Base-by-base conservation (phyloP, 2,113 vertebrate species). In the Cephalopholis sonnerati region DNA sequence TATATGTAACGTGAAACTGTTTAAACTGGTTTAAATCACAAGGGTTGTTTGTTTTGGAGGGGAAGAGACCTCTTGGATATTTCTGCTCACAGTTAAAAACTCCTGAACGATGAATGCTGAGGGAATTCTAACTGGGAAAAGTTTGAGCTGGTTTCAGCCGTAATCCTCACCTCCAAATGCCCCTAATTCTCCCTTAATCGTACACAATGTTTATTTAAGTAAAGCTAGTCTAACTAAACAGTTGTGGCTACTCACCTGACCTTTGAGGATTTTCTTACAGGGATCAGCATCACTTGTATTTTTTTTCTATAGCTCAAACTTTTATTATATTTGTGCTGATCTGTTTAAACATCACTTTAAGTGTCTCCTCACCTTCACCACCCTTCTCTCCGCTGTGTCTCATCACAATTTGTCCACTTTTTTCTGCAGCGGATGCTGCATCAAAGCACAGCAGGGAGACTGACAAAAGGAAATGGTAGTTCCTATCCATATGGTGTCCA, bases 401-500 rank as follows among this genome's bases (percentile, higher is more conserved):
- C 69, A 74, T 84, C 77, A 39, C 46, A 51, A 59, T 77, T 25
- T 75, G 74, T 82, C 81, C 83, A 59, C 63, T 74, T 53, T 77
- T 61, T 74, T 61, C 50, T 83, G 68, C 76, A 80, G 70, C 20
- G 70, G 69, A 50, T 72, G 83, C 63, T 79, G 77, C 82, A 90
- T 91, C 83, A 90, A 80, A 88, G 87, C 86, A 63, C 79, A 90
- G 85, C 69, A 18, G 82, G 84, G 67, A 82, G 74, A 69, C 70
- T 44, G 61, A 85, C 88, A 81, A 51, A 16, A 82, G 85, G 83
- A 91, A 88, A 91, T 48, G 67, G 51, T 77, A 85, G 72, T 85
- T 90, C 78, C 88, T 83, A 76, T 85, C 89, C 87, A 88, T 92
- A 88, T 91, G 92, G 85, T 87, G 81, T 92, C 89, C 86, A 64